phyloP scores from a whole-genome alignment of 2,888 invertebrate species.

The Endomychus coccineus region DNA sequence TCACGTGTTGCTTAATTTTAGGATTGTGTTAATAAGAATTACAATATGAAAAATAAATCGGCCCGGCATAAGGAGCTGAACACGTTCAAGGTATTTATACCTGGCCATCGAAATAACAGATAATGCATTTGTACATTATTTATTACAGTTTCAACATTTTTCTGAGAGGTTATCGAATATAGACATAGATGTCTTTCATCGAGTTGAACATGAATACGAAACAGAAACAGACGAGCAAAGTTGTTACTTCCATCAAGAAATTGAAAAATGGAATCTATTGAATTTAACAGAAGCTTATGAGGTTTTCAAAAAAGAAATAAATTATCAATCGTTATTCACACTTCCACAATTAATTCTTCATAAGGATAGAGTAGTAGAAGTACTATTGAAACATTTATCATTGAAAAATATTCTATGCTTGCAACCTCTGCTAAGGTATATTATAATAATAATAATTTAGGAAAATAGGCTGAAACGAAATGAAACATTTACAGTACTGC shows the following conservation, averaged over 20 bases:
- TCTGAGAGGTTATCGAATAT: slow-evolving; percentile 79
- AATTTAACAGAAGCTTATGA: slow-evolving; percentile 80
- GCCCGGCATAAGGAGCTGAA: slow-evolving; percentile 67
- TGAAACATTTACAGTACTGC: too few species aligned
- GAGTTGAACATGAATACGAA: slow-evolving; percentile 70
- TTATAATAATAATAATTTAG: not conserved
- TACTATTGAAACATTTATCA: slow-evolving; percentile 65
- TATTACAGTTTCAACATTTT: slow-evolving; percentile 75
- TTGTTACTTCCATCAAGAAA: slow-evolving; percentile 73
- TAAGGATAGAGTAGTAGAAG: slow-evolving; percentile 67
- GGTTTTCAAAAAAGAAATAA: slow-evolving; percentile 67
- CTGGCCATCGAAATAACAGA: not conserved
- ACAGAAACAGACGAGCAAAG: slow-evolving; percentile 58
- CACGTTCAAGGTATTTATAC: slow-evolving; percentile 67
- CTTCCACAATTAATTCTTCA: slow-evolving; percentile 77
- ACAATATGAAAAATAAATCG: slow-evolving; percentile 64
- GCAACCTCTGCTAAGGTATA: slow-evolving; percentile 81
- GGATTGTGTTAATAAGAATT: too few species aligned
- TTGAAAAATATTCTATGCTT: slow-evolving; percentile 65
- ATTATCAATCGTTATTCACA: slow-evolving; percentile 58
- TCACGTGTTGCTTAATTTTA: too few species aligned
- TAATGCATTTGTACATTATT: too few species aligned
- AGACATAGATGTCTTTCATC: slow-evolving; percentile 81
- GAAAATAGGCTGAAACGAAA: too few species aligned
- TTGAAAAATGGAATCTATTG: slow-evolving; percentile 84